Conservation (phyloP, 2,888 invertebrate genomes). For the Epirrhoe alternata region DNA sequence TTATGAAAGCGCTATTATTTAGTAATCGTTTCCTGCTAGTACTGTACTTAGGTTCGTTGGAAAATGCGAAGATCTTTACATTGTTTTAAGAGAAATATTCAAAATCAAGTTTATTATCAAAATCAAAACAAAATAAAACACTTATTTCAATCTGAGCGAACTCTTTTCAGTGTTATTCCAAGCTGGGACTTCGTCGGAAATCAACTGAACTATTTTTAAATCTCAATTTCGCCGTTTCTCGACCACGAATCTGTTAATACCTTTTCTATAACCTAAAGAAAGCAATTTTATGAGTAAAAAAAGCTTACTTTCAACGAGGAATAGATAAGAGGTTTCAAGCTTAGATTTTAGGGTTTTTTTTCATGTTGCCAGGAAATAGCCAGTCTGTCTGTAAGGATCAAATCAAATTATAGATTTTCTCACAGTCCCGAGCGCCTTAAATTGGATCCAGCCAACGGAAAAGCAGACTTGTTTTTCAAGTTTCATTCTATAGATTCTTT, state of each 20-base stretch:
- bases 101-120: not conserved
- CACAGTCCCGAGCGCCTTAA: constrained; percentile 23
- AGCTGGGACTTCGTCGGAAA: constrained; percentile 22
- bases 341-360: constrained; percentile 2
- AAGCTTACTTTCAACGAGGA: constrained; percentile 23
- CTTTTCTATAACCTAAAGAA: constrained; percentile 27
- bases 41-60: not conserved
- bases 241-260: constrained; percentile 29
- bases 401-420: constrained; percentile 32
- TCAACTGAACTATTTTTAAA: constrained; percentile 36
- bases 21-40: not conserved
- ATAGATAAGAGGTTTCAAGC: constrained; percentile 21
- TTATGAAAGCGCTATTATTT: not conserved
- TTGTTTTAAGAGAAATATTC: not conserved
- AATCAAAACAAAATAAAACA: constrained; percentile 1
- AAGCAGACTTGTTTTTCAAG: constrained; percentile 31
- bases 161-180: constrained; percentile 2
- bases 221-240: constrained; percentile 33
- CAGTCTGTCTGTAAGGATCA: constrained; percentile 14
- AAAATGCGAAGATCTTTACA: not conserved
- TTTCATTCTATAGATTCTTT: constrained; percentile 28
- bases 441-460: constrained; percentile 28
- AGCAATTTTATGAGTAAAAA: constrained; percentile 37
- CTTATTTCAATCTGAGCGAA: constrained; percentile 2
- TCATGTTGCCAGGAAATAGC: constrained; percentile 1